These are phyloP conservation scores for Tragelaphus strepsiceros DNA, from an alignment of 2,113 vertebrate genomes.

Conservation along the genomic window DNA sequence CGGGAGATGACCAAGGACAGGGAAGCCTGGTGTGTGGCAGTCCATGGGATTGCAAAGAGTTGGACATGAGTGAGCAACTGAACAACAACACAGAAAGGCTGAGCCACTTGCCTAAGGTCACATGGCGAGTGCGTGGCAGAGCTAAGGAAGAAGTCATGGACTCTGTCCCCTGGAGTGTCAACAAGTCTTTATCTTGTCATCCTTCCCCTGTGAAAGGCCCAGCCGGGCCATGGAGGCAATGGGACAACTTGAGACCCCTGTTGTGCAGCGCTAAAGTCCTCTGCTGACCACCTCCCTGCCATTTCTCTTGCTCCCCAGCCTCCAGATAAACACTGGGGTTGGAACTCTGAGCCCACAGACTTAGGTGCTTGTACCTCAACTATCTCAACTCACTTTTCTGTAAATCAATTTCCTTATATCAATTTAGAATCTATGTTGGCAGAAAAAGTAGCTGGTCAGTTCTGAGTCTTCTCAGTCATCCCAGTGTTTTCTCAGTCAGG, in stretches of 20 bases:
- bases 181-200: background rate
- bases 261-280: fast-evolving
- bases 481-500: background rate
- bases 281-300: too few relatives aligned
- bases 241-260: background rate
- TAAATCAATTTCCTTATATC: background rate
- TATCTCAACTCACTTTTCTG: background rate
- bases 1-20: background rate
- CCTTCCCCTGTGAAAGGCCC: background rate
- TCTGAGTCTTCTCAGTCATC: background rate
- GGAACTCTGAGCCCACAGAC: background rate
- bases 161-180: background rate
- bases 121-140: fast-evolving
- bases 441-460: background rate
- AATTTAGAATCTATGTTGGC: background rate
- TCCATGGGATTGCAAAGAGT: background rate
- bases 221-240: background rate
- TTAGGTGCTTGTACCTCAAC: background rate
- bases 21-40: background rate
- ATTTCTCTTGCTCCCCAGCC: background rate
- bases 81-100: background rate
- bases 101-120: background rate
- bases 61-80: background rate
- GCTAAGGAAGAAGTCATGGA: background rate
- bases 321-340: too few relatives aligned